Base-by-base conservation (phyloP, 2,113 vertebrate genomes). In the Megaceryle maxima region DNA sequence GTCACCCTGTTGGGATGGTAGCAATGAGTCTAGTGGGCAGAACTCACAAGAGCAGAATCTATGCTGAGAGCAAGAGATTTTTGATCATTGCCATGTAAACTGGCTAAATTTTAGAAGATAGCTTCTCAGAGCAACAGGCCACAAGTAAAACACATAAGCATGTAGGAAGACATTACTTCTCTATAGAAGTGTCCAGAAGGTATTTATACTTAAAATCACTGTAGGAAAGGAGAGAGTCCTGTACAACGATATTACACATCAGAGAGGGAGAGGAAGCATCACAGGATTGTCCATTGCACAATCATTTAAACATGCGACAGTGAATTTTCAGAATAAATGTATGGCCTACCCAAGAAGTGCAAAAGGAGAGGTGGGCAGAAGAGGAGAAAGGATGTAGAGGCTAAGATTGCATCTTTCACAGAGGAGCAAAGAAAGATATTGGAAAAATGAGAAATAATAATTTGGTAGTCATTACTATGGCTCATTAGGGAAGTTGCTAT, bases 51-150 rank as follows among this genome's bases (percentile, higher is more conserved):
- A 85, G 13, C 1, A 13, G 8, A 37, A 50, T 59, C 5, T 66
- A 1, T 1, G 1, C 17, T 29, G 13, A 48, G 13, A 70, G 37
- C 9, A 72, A 62, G 41, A 57, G 28, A 41, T 51, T 60, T 91
- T 79, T 76, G 13, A 41, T 51, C 19, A 35, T 21, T 57, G 33
- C 7, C 8, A 20, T 0, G 0, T 25, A 41, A 75, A 73, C 25
- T 29, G 0, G 4, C 14, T 83, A 3, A 11, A 15, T 59, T 91
- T 94, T 79, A 37, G 67, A 75, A 75, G 15, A 43, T 2, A 31
- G 9, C 4, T 88, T 78, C 33, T 70, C n/a, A 75, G 74, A 63
- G 20, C 16, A 90, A 67, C 6, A 53, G 4, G 5, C 9, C 16
- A 39, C 62, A 50, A 63, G 17, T 5, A 67, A 80, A 91, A 46